phyloP scores from a whole-genome alignment of 2,888 invertebrate genomes.

The Dicyrtoma fusca region DNA sequence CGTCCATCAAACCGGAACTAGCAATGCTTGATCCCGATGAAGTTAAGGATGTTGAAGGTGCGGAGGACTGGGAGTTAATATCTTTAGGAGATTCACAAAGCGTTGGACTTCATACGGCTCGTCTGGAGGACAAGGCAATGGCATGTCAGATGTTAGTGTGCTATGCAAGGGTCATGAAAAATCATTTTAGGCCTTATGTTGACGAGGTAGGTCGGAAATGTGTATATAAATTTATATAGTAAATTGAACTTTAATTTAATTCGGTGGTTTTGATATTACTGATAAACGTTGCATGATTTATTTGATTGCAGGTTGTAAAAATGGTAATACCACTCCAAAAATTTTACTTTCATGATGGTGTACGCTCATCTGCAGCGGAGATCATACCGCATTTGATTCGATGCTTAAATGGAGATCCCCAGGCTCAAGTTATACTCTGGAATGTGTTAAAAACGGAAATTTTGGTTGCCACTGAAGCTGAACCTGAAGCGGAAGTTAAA shows the following conservation, averaged over 20 bases:
- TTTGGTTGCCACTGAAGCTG: slow-evolving; percentile 83
- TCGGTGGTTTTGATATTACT: neutral
- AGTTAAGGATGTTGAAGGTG: slow-evolving; percentile 79
- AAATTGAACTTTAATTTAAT: neutral
- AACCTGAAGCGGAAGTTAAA: slow-evolving; percentile 86
- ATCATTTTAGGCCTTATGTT: slow-evolving; percentile 75
- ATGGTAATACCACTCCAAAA: slow-evolving; percentile 87
- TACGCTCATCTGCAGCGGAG: slow-evolving; percentile 90
- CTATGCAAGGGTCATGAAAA: slow-evolving; percentile 90
- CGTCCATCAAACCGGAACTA: slow-evolving; percentile 90
- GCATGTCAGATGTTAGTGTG: slow-evolving; percentile 97
- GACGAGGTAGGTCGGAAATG: slow-evolving; percentile 65
- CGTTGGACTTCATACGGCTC: slow-evolving; percentile 90
- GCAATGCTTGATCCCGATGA: slow-evolving; percentile 85
- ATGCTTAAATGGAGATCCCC: slow-evolving; percentile 62
- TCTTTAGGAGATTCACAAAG: slow-evolving; percentile 92
- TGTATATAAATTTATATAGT: neutral
- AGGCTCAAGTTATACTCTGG: slow-evolving; percentile 68
- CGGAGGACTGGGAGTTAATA: slow-evolving; percentile 92
- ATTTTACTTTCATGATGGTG: slow-evolving; percentile 91
- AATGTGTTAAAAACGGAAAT: slow-evolving; percentile 83
- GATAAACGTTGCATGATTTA: slow-evolving; percentile 11
- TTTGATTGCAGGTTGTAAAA: slow-evolving; percentile 67
- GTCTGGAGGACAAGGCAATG: slow-evolving; percentile 93
- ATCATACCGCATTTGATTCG: slow-evolving; percentile 84